Percentiles rank a stretch among this genome's conserved stretches.
Evolutionary conservation across 2,797 vertebrate species (phyloP).

Genomic region (Potorous gilbertii): DNA sequence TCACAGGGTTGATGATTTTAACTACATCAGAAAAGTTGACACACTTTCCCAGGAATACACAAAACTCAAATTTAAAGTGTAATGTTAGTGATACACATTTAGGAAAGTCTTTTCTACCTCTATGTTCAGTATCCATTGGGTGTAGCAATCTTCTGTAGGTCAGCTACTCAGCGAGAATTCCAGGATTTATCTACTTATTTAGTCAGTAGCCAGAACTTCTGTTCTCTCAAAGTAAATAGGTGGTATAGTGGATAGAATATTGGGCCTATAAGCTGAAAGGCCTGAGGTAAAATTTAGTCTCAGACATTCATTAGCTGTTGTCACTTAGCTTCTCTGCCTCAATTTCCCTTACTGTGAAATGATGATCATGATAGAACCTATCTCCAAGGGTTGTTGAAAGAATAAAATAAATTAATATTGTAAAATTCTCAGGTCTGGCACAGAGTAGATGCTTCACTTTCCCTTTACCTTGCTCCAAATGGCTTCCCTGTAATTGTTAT

Average conservation of each 20-base stretch:
- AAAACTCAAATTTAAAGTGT: neutral
- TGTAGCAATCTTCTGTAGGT: neutral
- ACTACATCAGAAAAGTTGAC: neutral
- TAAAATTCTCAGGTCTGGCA: neutral
- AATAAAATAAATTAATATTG: neutral
- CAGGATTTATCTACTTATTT: neutral
- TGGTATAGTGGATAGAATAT: neutral
- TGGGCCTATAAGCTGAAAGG: neutral
- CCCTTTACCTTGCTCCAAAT: neutral
- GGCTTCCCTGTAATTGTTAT: neutral
- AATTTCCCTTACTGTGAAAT: neutral
- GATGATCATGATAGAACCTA: neutral
- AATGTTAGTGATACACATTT: neutral
- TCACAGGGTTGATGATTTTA: conserved; percentile 1
- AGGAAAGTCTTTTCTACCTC: neutral
- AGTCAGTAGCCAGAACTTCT: neutral
- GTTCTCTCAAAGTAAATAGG: neutral
- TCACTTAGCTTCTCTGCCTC: neutral
- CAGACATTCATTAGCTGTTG: neutral
- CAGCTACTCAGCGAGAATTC: neutral
- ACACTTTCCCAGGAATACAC: neutral
- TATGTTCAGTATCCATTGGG: neutral
- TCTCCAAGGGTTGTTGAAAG: neutral
- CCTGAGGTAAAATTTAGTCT: neutral
- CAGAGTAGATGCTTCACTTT: too few relatives aligned